Evolutionary conservation across 2,113 vertebrate species (phyloP).

Genomic region (rat (Rattus norvegicus)): GRCr8 NC_086028.1:15002001-15002500

Average conservation of each 20-base stretch:
- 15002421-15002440: background rate
- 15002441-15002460: background rate
- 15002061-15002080: too few relatives aligned
- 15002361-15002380: background rate
- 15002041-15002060: background rate
- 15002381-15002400: background rate
- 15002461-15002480: accelerated
- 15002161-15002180: background rate
- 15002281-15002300: background rate
- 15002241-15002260: too few relatives aligned
- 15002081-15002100: background rate
- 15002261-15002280: background rate
- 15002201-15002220: background rate
- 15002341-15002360: background rate
- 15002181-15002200: background rate
- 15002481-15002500: accelerated
- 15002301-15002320: background rate
- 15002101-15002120: accelerated
- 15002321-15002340: background rate
- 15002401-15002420: accelerated
- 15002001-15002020: background rate
- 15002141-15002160: background rate
- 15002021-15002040: too few relatives aligned
- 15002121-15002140: background rate
- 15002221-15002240: too few relatives aligned